A percentile compares a stretch with the other conserved stretches of the same genome.
phyloP scores from a whole-genome alignment of 2,888 invertebrate species.

The Eupithecia subumbrata region DNA sequence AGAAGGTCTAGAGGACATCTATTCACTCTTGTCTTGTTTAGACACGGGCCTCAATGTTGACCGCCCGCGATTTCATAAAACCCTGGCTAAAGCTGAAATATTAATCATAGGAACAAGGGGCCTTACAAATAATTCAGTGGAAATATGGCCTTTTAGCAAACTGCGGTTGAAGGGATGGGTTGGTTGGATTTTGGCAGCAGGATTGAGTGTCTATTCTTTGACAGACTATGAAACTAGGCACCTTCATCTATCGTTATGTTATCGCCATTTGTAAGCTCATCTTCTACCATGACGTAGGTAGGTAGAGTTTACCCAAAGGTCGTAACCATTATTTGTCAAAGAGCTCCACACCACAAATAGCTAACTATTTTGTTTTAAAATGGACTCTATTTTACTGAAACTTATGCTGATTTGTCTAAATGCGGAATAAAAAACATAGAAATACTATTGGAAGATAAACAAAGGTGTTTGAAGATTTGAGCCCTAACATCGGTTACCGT shows the following conservation, averaged over 20 bases:
- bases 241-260: background rate
- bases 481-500: no score
- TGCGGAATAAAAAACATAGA: no score
- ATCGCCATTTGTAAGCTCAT: slow-evolving; percentile 1
- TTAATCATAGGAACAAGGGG: slow-evolving; percentile 39
- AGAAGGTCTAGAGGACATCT: background rate
- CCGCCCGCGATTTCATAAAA: background rate
- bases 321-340: background rate
- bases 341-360: background rate
- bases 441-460: no score
- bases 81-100: slow-evolving; percentile 26
- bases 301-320: background rate
- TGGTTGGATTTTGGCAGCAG: slow-evolving; percentile 13
- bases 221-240: background rate
- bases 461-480: no score
- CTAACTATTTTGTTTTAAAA: background rate
- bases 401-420: no score
- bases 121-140: slow-evolving; percentile 26
- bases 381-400: background rate
- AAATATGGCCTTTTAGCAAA: slow-evolving; percentile 32
- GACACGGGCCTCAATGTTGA: background rate
- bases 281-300: background rate
- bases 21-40: background rate
- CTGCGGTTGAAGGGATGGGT: slow-evolving; percentile 23
- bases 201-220: background rate